Evolutionary conservation across 2,113 vertebrate species (phyloP).

Genomic region (Speoplatyrhinus poulsoni): DNA sequence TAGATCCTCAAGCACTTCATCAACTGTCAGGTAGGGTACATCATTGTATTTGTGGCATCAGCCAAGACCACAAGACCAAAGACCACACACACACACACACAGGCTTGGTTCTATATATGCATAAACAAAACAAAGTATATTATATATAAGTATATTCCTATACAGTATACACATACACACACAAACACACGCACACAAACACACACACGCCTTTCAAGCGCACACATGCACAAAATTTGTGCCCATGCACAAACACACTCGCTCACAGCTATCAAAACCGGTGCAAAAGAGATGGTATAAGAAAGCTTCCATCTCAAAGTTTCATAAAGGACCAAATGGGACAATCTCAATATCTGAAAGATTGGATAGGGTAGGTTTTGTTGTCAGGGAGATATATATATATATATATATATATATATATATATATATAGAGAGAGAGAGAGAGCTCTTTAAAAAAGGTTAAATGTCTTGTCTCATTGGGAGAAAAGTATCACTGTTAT

Average conservation of each 20-base stretch:
- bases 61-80: too few relatives aligned
- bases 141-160: too few relatives aligned
- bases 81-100: too few relatives aligned
- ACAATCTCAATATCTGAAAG: slow-evolving; percentile 47
- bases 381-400: background rate
- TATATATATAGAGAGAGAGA: background rate
- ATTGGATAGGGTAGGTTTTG: slow-evolving; percentile 8
- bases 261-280: slow-evolving; percentile 51
- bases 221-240: background rate
- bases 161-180: background rate
- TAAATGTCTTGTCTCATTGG: slow-evolving; percentile 26
- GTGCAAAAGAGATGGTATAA: slow-evolving; percentile 51
- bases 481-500: background rate
- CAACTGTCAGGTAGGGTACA: too few relatives aligned
- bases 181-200: background rate
- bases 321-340: slow-evolving; percentile 50
- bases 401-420: too few relatives aligned
- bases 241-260: slow-evolving; percentile 14
- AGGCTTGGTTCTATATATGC: too few relatives aligned
- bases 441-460: slow-evolving; percentile 28
- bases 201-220: background rate
- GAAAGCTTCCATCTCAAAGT: slow-evolving; percentile 58
- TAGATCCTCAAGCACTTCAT: too few relatives aligned
- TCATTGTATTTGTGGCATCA: too few relatives aligned
- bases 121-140: too few relatives aligned